Percentiles rank a stretch among this genome's conserved stretches.
phyloP scores from a whole-genome alignment of 2,113 vertebrate species.

The Formicarius rufipectus region DNA sequence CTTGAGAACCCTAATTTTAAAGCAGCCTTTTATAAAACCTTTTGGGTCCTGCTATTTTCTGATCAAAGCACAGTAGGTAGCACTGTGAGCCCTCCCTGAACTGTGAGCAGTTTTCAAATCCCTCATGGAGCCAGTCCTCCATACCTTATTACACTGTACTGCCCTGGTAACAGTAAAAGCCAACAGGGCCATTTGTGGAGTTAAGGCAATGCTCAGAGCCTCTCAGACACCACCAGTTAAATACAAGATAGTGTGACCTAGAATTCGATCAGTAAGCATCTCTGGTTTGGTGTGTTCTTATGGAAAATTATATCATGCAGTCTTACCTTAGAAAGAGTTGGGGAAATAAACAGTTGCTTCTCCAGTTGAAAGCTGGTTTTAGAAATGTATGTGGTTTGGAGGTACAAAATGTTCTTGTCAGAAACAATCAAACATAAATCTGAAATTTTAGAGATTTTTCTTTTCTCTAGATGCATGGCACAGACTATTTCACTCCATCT shows the following conservation, averaged over 20 bases:
- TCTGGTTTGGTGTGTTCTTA: not conserved
- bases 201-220: not conserved
- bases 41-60: not conserved
- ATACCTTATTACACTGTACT: not conserved
- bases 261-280: not conserved
- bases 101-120: not conserved
- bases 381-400: not conserved
- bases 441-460: conserved; percentile 17
- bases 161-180: not conserved
- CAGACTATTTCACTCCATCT: conserved; percentile 16
- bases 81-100: accelerated
- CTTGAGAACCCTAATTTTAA: not conserved
- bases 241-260: not conserved
- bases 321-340: not conserved
- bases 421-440: conserved; percentile 20
- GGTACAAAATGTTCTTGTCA: conserved; percentile 40
- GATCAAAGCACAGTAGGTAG: not conserved
- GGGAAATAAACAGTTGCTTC: not conserved
- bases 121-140: accelerated
- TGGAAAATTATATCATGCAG: not conserved
- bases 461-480: not conserved
- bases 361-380: not conserved
- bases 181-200: not conserved
- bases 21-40: not conserved
- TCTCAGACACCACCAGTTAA: not conserved